Evolutionary conservation across 2,113 vertebrate genomes (phyloP).

Genomic region (Chaetodon auriga): DNA sequence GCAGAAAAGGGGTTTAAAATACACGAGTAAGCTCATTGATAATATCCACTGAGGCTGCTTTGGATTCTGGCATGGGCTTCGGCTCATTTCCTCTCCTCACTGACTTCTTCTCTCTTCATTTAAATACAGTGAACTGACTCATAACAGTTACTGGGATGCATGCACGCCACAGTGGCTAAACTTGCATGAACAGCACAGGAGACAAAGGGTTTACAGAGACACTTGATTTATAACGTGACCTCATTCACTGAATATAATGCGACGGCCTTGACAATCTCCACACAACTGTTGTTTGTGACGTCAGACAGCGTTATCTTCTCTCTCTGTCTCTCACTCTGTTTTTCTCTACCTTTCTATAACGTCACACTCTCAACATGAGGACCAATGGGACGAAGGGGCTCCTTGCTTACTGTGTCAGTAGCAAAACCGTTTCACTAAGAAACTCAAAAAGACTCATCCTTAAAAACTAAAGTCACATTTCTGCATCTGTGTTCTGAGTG

Average conservation of each 20-base stretch:
- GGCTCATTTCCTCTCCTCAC: constrained; percentile 17
- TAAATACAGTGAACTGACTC: constrained; percentile 47
- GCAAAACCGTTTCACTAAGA: constrained; percentile 62
- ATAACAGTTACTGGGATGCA: constrained; percentile 43
- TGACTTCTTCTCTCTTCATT: constrained; percentile 33
- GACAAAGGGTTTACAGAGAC: constrained; percentile 53
- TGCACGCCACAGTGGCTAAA: constrained; percentile 37
- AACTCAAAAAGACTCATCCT: background rate
- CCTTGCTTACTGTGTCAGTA: constrained; percentile 77
- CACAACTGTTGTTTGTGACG: constrained; percentile 44
- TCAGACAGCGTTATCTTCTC: constrained; percentile 36
- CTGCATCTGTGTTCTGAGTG: constrained; percentile 32
- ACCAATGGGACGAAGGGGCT: constrained; percentile 82
- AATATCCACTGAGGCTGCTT: constrained; percentile 30
- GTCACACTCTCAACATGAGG: constrained; percentile 51
- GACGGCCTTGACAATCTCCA: constrained; percentile 84
- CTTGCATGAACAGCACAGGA: constrained; percentile 35
- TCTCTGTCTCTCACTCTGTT: constrained; percentile 30
- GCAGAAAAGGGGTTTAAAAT: constrained; percentile 26
- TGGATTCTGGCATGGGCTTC: constrained; percentile 24
- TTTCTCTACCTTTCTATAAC: constrained; percentile 47
- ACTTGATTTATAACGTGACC: constrained; percentile 55
- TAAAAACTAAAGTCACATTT: constrained; percentile 47
- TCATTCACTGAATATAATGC: constrained; percentile 51
- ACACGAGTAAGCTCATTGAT: background rate